These are phyloP conservation scores for Parnassius mnemosyne DNA, from an alignment of 2,888 invertebrate species.

Conservation along the genomic window DNA sequence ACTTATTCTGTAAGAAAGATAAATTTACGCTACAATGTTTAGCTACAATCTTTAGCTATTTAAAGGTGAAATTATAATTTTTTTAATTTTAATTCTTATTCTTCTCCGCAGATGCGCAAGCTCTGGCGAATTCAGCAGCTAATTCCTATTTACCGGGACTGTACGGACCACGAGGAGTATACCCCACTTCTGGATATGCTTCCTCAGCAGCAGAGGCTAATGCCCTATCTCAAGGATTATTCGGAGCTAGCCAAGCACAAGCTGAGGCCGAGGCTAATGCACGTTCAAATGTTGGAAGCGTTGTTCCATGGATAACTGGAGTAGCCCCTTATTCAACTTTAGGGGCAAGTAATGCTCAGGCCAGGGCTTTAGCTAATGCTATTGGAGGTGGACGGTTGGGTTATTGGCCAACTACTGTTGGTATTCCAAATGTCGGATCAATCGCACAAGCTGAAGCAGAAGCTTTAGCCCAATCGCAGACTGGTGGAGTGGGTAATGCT, in stretches of 20 bases:
- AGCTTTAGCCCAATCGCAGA: constrained; percentile 17
- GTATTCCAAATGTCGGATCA: background rate
- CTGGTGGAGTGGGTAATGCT: background rate
- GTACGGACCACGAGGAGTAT: background rate
- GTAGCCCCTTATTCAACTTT: background rate
- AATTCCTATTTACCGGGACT: background rate
- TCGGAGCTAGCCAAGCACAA: background rate
- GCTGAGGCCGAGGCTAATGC: constrained; percentile 10
- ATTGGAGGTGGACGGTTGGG: background rate
- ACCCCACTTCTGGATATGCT: background rate
- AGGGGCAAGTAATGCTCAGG: background rate
- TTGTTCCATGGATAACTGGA: background rate
- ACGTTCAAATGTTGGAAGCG: constrained; percentile 15
- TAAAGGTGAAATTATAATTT: no score
- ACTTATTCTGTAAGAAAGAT: no score
- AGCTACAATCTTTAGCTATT: no score
- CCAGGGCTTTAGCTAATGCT: background rate
- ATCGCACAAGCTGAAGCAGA: constrained; percentile 1
- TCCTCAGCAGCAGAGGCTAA: background rate
- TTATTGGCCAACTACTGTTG: background rate
- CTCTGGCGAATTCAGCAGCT: background rate
- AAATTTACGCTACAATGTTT: no score
- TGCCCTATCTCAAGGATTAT: constrained; percentile 9
- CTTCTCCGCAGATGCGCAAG: constrained; percentile 13
- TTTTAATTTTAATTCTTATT: background rate